Conservation (phyloP, 2,797 vertebrate genomes). For the Rhincodon typus region DNA sequence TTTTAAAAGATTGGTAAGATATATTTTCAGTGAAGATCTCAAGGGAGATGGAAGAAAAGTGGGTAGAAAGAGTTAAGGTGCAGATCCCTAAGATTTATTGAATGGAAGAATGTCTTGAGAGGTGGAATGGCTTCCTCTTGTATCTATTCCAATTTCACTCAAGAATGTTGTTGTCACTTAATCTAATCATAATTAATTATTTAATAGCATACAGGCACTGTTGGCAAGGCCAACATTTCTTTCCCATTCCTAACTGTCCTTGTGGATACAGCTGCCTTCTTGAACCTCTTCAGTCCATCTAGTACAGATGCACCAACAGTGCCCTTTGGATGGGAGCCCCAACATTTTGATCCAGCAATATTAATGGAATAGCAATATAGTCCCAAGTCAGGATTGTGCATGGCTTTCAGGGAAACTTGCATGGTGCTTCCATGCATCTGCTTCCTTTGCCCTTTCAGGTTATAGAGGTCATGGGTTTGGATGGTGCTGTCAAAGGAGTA, state of each 20-base stretch:
- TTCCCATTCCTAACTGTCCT: background rate
- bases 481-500: too few species aligned
- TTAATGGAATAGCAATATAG: too few species aligned
- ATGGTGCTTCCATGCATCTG: too few species aligned
- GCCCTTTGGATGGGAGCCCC: too few species aligned
- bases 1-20: background rate
- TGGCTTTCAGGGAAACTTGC: too few species aligned
- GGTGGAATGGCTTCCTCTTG: background rate
- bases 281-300: too few species aligned
- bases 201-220: background rate
- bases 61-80: background rate
- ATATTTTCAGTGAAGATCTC: background rate
- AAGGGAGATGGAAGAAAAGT: background rate
- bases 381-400: too few species aligned
- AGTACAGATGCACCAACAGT: too few species aligned
- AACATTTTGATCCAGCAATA: too few species aligned
- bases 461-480: too few species aligned
- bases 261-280: too few species aligned
- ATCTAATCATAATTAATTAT: background rate
- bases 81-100: background rate
- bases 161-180: background rate
- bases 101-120: background rate
- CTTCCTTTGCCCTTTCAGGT: too few species aligned
- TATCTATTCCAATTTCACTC: background rate
- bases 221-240: background rate